These are phyloP conservation scores for Gnatocerus cornutus DNA, from an alignment of 2,888 invertebrate species.

Conservation along the genomic window DNA sequence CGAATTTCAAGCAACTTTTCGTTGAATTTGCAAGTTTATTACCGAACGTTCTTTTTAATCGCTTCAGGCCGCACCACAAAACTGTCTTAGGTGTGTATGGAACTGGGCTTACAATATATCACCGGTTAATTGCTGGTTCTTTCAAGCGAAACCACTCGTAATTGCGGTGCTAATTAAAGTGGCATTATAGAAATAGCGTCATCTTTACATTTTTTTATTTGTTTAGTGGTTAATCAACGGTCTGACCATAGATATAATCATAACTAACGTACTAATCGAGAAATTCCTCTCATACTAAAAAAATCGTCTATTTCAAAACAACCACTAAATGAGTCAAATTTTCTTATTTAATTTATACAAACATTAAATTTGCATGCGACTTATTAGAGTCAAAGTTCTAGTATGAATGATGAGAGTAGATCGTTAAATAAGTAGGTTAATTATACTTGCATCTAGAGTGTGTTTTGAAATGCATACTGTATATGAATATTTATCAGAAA, in stretches of 20 bases:
- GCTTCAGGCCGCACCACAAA: slow-evolving; percentile 16
- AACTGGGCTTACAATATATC: slow-evolving; percentile 44
- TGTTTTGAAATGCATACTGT: no score
- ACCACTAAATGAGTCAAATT: no score
- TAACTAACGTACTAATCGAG: slow-evolving; percentile 44
- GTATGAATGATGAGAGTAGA: background rate
- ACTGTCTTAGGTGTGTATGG: slow-evolving; percentile 36
- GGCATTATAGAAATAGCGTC: slow-evolving; percentile 44
- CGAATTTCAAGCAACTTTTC: slow-evolving; percentile 53
- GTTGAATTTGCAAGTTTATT: slow-evolving; percentile 40
- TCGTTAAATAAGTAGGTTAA: background rate
- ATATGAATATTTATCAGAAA: no score
- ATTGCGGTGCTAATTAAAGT: slow-evolving; percentile 44
- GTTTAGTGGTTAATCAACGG: slow-evolving; percentile 31
- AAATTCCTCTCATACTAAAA: slow-evolving; percentile 37
- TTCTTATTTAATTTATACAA: no score
- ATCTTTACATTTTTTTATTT: slow-evolving; percentile 39
- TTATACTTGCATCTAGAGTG: no score
- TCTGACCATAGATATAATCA: slow-evolving; percentile 30
- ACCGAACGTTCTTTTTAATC: slow-evolving; percentile 25
- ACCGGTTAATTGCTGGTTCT: slow-evolving; percentile 46
- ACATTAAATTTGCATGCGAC: no score
- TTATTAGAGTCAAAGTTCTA: no score
- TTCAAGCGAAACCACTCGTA: slow-evolving; percentile 40
- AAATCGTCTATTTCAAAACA: slow-evolving; percentile 1